Evolutionary conservation across 2,888 invertebrate species (phyloP).

Genomic region (Heliconius erato): DNA sequence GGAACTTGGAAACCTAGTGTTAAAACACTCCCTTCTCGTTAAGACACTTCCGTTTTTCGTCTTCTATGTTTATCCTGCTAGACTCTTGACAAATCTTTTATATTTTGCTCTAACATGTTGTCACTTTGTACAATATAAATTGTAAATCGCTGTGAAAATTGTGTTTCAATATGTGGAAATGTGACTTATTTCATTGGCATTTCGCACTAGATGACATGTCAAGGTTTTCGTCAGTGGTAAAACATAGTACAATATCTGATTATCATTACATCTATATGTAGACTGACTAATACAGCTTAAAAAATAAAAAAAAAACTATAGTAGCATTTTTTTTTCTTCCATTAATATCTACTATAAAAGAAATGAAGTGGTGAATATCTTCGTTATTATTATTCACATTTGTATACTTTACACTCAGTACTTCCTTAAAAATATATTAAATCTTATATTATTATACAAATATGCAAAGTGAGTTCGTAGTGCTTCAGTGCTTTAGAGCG

Average conservation of each 20-base stretch:
- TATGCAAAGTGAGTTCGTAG: slow-evolving; percentile 19
- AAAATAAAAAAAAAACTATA: no score
- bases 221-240: not conserved
- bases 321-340: not conserved
- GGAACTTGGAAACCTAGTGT: no score
- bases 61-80: no score
- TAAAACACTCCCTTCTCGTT: no score
- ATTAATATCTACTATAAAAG: not conserved
- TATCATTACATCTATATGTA: not conserved
- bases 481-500: slow-evolving; percentile 25
- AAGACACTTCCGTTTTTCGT: no score
- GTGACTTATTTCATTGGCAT: not conserved
- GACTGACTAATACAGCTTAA: not conserved
- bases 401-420: slow-evolving; percentile 1
- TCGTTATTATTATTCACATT: not conserved
- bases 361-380: not conserved
- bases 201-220: not conserved
- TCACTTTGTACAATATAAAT: not conserved
- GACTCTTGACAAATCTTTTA: not conserved
- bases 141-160: not conserved
- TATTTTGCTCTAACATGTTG: not conserved
- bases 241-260: not conserved
- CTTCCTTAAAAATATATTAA: slow-evolving; percentile 17
- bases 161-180: not conserved
- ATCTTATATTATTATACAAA: slow-evolving; percentile 25